A percentile compares a stretch with the other conserved stretches of the same genome.
Conservation (phyloP, 1,140 invertebrate genomes). For the Diuraphis noxia region DNA sequence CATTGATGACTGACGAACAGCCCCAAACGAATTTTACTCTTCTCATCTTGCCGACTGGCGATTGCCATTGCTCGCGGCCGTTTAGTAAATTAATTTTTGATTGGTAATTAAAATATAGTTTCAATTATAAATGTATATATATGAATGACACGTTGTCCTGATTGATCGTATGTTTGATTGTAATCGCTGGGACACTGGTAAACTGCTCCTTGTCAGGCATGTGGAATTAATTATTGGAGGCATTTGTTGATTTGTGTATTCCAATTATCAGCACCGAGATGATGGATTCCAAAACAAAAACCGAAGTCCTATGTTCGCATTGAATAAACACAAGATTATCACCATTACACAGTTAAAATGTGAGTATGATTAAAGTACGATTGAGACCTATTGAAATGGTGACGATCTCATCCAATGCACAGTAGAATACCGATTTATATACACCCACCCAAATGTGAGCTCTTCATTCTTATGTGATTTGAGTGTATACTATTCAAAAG, state of each 20-base stretch:
- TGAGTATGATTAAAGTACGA: constrained; percentile 4
- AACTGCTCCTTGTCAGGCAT: not conserved
- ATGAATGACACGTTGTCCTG: not conserved
- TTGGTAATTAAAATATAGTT: not conserved
- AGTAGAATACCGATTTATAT: not conserved
- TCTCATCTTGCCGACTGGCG: not conserved
- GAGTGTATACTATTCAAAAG: not conserved
- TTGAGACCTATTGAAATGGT: not conserved
- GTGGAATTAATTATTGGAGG: not conserved
- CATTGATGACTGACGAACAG: constrained; percentile 15
- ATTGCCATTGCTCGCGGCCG: not conserved
- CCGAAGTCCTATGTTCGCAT: not conserved
- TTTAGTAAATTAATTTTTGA: not conserved
- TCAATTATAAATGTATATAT: not conserved
- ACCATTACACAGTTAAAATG: not conserved
- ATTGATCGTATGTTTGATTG: not conserved
- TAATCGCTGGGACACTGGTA: not conserved
- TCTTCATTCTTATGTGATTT: not conserved
- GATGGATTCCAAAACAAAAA: not conserved
- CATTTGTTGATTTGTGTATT: not conserved
- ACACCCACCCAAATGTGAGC: not conserved
- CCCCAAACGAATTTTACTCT: constrained; percentile 1
- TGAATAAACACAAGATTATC: not conserved
- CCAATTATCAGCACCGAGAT: not conserved
- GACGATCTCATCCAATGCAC: not conserved